Evolutionary conservation across 2,888 invertebrate genomes (phyloP).

Genomic region (Dasypolia templi): DNA sequence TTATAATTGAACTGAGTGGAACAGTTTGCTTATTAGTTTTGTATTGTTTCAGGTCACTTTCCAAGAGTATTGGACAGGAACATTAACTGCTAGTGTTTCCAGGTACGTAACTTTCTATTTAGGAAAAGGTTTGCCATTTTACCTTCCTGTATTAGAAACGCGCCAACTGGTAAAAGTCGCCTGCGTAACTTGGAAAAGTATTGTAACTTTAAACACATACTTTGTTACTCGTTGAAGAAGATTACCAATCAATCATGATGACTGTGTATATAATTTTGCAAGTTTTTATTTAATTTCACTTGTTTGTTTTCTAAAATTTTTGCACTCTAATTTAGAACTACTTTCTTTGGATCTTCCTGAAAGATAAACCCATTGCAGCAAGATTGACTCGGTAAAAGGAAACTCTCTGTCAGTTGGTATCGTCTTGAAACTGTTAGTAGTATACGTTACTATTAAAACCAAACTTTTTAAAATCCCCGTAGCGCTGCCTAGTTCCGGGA

Average conservation of each 20-base stretch:
- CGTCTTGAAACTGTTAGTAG: not conserved
- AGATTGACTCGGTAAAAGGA: not conserved
- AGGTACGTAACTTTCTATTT: constrained; percentile 40
- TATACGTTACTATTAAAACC: not conserved
- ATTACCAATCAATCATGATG: not conserved
- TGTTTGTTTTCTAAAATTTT: not conserved
- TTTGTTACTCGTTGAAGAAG: not conserved
- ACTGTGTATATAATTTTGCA: not conserved
- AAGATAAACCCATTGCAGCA: not conserved
- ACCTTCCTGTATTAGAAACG: not conserved
- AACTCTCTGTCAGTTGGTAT: not conserved
- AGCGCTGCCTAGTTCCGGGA: too few species aligned
- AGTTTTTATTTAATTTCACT: too few species aligned
- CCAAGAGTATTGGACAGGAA: constrained; percentile 22
- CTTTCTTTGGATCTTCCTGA: not conserved
- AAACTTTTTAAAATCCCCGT: not conserved
- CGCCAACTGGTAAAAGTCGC: not conserved
- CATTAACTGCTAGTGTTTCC: constrained; percentile 36
- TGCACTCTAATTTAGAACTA: not conserved
- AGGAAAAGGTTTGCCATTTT: not conserved
- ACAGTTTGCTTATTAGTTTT: constrained; percentile 14
- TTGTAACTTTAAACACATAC: constrained; percentile 1
- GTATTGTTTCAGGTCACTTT: constrained; percentile 57
- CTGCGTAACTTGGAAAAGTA: not conserved
- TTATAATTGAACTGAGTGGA: not conserved